Conservation (phyloP, 2,113 vertebrate genomes). For the Saccopteryx leptura region DNA sequence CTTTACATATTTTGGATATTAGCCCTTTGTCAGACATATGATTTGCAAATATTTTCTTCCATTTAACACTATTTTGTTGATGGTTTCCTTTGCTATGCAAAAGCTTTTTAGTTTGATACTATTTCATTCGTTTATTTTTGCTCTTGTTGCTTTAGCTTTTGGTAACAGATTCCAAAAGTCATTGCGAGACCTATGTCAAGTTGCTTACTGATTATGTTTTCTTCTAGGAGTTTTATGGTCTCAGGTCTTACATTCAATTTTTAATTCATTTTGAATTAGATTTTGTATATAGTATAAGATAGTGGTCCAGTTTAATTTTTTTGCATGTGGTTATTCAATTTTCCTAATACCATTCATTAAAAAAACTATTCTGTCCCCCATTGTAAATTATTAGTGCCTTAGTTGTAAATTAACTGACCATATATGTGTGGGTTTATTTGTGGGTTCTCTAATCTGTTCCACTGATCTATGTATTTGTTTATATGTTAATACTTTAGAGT, state of each 20-base stretch:
- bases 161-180: background rate
- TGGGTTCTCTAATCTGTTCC: background rate
- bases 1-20: background rate
- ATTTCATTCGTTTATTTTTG: background rate
- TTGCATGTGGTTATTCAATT: too few species aligned
- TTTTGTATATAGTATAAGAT: too few species aligned
- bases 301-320: too few species aligned
- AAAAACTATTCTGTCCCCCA: background rate
- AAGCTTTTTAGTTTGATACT: background rate
- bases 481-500: background rate
- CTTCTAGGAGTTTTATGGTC: background rate
- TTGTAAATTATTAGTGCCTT: background rate
- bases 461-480: background rate
- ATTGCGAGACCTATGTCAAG: background rate
- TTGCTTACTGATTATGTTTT: background rate
- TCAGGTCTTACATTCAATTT: too few species aligned
- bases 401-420: background rate
- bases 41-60: background rate
- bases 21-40: background rate
- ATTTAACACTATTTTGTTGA: background rate
- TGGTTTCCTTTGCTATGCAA: background rate
- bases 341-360: background rate
- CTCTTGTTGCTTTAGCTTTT: background rate
- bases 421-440: background rate
- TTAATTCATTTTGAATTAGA: too few species aligned